These are phyloP conservation scores for Peucedramus taeniatus DNA, from an alignment of 2,113 vertebrate genomes.

Conservation along the genomic window DNA sequence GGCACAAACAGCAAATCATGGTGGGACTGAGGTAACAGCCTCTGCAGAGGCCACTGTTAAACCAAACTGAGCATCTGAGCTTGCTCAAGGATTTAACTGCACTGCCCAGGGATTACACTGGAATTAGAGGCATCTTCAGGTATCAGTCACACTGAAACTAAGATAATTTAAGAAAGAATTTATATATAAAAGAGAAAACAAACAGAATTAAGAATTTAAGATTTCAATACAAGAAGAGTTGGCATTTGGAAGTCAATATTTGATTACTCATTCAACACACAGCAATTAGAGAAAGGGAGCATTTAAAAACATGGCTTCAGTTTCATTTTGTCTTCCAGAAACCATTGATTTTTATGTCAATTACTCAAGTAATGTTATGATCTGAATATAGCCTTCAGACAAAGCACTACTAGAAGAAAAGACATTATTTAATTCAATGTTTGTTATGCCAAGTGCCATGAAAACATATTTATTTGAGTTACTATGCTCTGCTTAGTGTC, in stretches of 20 bases:
- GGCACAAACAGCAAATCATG: neutral
- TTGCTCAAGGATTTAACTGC: neutral
- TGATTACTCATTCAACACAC: neutral
- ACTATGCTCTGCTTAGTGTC: neutral
- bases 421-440: neutral
- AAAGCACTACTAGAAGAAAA: neutral
- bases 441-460: neutral
- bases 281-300: neutral
- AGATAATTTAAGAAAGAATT: neutral
- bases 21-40: neutral
- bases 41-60: neutral
- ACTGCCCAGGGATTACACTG: neutral
- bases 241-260: neutral
- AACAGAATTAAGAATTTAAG: neutral
- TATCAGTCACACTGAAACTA: neutral
- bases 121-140: neutral
- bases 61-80: neutral
- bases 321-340: neutral
- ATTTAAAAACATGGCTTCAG: neutral
- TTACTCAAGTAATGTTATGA: neutral
- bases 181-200: neutral
- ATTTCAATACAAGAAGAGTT: neutral
- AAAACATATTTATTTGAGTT: neutral
- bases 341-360: neutral
- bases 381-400: neutral